Conservation (phyloP, 1,140 invertebrate species). For the Berghia stephanieae region DNA sequence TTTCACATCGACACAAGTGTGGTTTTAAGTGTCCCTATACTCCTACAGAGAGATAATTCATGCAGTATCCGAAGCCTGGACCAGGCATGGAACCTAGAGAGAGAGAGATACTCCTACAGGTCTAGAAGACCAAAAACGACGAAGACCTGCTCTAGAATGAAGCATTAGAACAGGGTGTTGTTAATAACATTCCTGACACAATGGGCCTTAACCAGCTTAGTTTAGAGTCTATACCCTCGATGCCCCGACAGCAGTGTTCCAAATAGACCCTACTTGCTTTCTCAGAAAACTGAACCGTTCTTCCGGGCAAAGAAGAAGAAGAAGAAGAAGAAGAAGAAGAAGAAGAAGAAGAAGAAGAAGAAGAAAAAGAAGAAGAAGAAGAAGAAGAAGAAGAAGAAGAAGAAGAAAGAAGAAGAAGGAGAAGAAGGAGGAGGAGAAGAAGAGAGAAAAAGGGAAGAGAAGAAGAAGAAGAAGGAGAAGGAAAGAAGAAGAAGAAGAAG, state of each 20-base stretch:
- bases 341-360: conserved; percentile 18
- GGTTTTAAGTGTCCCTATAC: too few species aligned
- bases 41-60: too few species aligned
- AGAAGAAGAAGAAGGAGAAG: neutral
- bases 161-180: neutral
- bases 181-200: neutral
- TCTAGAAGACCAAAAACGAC: neutral
- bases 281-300: neutral
- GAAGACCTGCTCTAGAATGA: neutral
- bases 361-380: conserved; percentile 27
- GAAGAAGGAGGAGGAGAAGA: conserved; percentile 1
- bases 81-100: too few species aligned
- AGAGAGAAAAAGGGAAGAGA: neutral
- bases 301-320: too few species aligned
- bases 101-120: too few species aligned
- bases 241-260: too few species aligned
- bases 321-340: neutral
- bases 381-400: conserved; percentile 1
- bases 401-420: conserved; percentile 7
- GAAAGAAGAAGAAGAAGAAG: conserved; percentile 19
- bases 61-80: too few species aligned
- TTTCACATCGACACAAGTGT: too few species aligned
- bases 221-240: too few species aligned
- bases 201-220: neutral
- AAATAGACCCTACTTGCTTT: neutral